Percentiles rank a stretch among this genome's conserved stretches.
Evolutionary conservation across 2,797 vertebrate species (phyloP).

Genomic region (Paramormyrops hopkinsi): DNA sequence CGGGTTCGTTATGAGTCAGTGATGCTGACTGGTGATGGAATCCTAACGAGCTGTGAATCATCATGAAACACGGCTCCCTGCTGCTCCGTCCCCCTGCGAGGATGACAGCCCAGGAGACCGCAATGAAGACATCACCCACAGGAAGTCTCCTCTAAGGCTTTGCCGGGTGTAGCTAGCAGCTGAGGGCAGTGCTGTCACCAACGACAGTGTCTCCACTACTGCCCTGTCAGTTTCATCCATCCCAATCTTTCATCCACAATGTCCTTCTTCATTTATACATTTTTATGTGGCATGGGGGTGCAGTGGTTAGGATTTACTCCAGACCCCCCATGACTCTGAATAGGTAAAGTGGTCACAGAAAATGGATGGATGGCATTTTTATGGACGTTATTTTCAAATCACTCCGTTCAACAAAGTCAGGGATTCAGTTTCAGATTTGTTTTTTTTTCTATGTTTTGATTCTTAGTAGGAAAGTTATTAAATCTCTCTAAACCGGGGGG

Average conservation of each 20-base stretch:
- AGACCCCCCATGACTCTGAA: not conserved
- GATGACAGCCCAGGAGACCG: not conserved
- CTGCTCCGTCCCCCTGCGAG: not conserved
- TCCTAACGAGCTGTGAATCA: constrained; percentile 13
- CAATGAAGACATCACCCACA: not conserved
- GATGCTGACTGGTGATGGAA: constrained; percentile 3
- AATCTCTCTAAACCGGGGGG: not conserved
- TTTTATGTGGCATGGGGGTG: not conserved
- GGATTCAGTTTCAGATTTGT: not conserved
- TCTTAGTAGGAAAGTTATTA: not conserved
- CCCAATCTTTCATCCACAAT: not conserved
- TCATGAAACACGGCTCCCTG: not conserved
- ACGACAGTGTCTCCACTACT: not conserved
- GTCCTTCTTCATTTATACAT: not conserved
- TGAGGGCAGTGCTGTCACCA: not conserved
- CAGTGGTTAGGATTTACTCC: not conserved
- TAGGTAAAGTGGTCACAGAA: not conserved
- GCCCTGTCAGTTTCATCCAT: not conserved
- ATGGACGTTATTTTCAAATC: not conserved
- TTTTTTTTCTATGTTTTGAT: not conserved
- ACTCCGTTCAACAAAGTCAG: not conserved
- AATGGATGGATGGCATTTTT: not conserved
- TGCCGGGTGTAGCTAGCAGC: not conserved
- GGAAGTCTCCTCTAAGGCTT: not conserved
- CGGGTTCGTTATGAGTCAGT: not conserved